Evolutionary conservation across 1,140 invertebrate species (phyloP).

Genomic region (Teleopsis dalmanni): DNA sequence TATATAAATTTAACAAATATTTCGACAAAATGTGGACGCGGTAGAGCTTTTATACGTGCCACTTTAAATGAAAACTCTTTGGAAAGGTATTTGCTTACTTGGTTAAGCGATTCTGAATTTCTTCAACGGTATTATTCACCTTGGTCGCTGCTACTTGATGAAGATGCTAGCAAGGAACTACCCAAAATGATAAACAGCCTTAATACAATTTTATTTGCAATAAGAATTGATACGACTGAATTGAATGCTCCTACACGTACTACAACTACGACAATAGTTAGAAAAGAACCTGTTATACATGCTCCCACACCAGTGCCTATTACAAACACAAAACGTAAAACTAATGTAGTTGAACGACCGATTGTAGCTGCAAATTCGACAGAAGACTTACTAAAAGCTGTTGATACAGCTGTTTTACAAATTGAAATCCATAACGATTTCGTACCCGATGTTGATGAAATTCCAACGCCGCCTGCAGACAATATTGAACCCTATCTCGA

Average conservation of each 20-base stretch:
- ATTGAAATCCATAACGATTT: not conserved
- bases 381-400: slow-evolving; percentile 23
- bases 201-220: slow-evolving; percentile 75
- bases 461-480: slow-evolving; percentile 17
- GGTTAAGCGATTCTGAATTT: slow-evolving; percentile 53
- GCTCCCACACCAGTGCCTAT: slow-evolving; percentile 41
- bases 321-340: slow-evolving; percentile 7
- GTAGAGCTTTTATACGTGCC: slow-evolving; percentile 74
- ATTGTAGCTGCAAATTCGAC: slow-evolving; percentile 25
- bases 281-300: slow-evolving; percentile 46
- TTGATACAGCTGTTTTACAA: not conserved
- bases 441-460: not conserved
- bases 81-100: slow-evolving; percentile 65
- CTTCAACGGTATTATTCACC: slow-evolving; percentile 63
- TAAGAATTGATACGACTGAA: slow-evolving; percentile 70
- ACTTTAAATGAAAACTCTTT: slow-evolving; percentile 76
- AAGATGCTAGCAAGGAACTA: slow-evolving; percentile 62
- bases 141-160: slow-evolving; percentile 71
- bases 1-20: slow-evolving; percentile 66
- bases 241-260: slow-evolving; percentile 50
- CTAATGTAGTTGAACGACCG: slow-evolving; percentile 22
- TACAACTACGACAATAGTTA: slow-evolving; percentile 8
- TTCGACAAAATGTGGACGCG: slow-evolving; percentile 66
- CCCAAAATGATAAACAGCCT: slow-evolving; percentile 74
- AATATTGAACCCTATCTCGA: slow-evolving; percentile 34